These are phyloP conservation scores for Sebastes schlegelii DNA, from an alignment of 2,113 vertebrate genomes.

Conservation along the genomic window DNA sequence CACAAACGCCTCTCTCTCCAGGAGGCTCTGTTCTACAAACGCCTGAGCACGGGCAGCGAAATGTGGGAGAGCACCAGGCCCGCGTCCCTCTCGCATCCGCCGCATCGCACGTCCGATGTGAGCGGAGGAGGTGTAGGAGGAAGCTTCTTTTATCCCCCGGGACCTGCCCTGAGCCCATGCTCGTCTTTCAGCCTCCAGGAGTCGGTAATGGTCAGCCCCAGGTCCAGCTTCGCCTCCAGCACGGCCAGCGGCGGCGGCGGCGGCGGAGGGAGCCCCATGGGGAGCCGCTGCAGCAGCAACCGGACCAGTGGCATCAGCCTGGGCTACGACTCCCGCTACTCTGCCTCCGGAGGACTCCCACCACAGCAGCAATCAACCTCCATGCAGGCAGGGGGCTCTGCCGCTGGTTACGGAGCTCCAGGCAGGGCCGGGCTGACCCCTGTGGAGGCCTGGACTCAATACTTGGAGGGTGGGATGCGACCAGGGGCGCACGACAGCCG, in stretches of 20 bases:
- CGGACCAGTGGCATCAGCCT: slow-evolving; percentile 91
- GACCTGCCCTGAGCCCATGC: slow-evolving; percentile 82
- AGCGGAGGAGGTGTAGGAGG: slow-evolving; percentile 65
- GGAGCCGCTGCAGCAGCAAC: slow-evolving; percentile 89
- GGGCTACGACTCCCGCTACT: slow-evolving; percentile 88
- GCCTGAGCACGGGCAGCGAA: slow-evolving; percentile 83
- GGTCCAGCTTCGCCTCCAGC: slow-evolving; percentile 90
- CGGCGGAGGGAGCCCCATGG: slow-evolving; percentile 87
- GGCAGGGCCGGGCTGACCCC: slow-evolving; percentile 68
- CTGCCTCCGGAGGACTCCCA: slow-evolving; percentile 76
- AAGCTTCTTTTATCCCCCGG: slow-evolving; percentile 77
- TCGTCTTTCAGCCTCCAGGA: slow-evolving; percentile 87
- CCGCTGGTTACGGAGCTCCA: slow-evolving; percentile 49
- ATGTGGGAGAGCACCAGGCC: slow-evolving; percentile 83
- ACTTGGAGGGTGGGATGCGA: slow-evolving; percentile 75
- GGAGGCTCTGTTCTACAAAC: slow-evolving; percentile 85
- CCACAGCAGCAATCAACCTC: slow-evolving; percentile 73
- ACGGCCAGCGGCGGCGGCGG: slow-evolving; percentile 89
- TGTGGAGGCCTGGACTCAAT: slow-evolving; percentile 82
- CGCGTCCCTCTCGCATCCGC: slow-evolving; percentile 81
- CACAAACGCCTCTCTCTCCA: slow-evolving; percentile 86
- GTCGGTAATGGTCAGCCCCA: slow-evolving; percentile 86
- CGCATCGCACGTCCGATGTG: slow-evolving; percentile 73
- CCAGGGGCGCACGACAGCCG: slow-evolving; percentile 83
- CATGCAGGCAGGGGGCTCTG: slow-evolving; percentile 63